These are phyloP conservation scores for Procavia capensis DNA, from an alignment of 2,113 vertebrate species.

Conservation along the genomic window DNA sequence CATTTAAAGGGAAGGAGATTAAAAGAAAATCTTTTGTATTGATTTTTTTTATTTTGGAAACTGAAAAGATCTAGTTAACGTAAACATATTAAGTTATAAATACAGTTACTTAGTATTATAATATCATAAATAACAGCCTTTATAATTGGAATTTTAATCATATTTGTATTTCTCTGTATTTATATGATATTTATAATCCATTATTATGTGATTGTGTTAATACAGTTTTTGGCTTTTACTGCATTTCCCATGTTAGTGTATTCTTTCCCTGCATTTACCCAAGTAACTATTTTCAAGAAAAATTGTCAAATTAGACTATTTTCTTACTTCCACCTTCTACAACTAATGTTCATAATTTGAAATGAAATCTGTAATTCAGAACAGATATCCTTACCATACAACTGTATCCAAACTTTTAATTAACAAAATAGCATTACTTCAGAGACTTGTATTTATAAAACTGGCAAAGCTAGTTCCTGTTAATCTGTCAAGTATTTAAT, in stretches of 20 bases:
- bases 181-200: background rate
- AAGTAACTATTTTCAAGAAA: background rate
- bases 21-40: background rate
- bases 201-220: background rate
- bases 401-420: constrained; percentile 39
- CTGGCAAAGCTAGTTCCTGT: background rate
- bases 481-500: background rate
- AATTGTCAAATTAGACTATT: background rate
- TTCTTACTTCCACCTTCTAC: background rate
- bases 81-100: background rate
- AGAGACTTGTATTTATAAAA: background rate
- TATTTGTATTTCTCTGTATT: background rate
- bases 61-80: background rate
- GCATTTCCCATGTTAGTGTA: background rate
- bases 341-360: background rate
- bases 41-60: background rate
- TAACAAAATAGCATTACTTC: background rate
- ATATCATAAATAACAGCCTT: background rate
- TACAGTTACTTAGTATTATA: background rate
- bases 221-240: constrained; percentile 1
- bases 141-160: background rate
- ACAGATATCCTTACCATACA: background rate
- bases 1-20: background rate
- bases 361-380: constrained; percentile 44
- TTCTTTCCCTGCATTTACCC: background rate